Evolutionary conservation across 2,888 invertebrate species (phyloP).

Genomic region (Cheiracanthium punctorium): DNA sequence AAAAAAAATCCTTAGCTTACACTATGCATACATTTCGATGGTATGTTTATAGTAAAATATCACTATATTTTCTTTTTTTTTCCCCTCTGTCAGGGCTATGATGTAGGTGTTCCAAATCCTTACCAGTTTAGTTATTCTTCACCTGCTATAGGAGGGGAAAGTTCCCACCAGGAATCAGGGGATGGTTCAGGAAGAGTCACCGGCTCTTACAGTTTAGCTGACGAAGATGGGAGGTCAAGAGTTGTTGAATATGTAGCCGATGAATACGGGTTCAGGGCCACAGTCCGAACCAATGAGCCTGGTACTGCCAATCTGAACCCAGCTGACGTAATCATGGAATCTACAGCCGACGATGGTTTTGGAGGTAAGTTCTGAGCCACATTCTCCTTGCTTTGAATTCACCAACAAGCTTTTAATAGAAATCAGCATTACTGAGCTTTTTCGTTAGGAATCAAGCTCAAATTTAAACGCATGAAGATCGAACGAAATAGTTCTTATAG

Average conservation of each 20-base stretch:
- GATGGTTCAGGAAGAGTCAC: conserved; percentile 61
- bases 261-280: conserved; percentile 67
- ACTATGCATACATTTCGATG: no score
- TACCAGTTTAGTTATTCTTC: conserved; percentile 25
- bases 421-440: no score
- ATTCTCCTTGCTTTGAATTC: no score
- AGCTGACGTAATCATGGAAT: neutral
- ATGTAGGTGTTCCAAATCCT: conserved; percentile 3
- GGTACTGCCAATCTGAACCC: conserved; percentile 54
- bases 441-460: no score
- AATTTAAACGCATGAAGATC: no score
- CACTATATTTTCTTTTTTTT: no score
- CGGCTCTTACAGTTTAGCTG: conserved; percentile 58
- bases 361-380: conserved; percentile 13
- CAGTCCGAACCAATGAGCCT: conserved; percentile 64
- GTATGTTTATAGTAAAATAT: no score
- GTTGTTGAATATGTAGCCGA: conserved; percentile 70
- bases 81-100: neutral
- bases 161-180: conserved; percentile 37
- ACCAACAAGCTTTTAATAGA: no score
- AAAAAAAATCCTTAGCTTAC: no score
- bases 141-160: conserved; percentile 28
- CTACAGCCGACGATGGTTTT: conserved; percentile 5
- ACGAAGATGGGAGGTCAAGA: conserved; percentile 60
- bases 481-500: no score